Conservation (phyloP, 2,797 vertebrate genomes). For the Petrocephalus schoutedeni region DNA sequence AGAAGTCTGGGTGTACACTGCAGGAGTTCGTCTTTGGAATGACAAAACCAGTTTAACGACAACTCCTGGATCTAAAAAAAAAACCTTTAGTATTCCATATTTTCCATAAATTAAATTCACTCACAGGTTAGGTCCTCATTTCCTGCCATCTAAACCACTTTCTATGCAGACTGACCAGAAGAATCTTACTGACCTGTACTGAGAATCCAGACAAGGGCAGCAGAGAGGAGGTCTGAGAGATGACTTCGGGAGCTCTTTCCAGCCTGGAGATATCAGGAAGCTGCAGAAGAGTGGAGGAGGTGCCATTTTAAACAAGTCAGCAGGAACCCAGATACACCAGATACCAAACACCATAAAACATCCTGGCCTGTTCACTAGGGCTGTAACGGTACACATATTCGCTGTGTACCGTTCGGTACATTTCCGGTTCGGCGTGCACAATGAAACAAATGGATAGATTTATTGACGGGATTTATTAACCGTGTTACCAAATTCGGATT, state of each 20-base stretch:
- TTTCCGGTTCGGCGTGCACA: background rate
- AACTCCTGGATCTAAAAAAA: no score
- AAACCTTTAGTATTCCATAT: no score
- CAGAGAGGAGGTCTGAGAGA: conserved; percentile 79
- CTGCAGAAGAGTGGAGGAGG: conserved; percentile 40
- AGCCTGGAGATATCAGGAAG: conserved; percentile 79
- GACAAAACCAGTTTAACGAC: no score
- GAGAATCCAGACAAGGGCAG: conserved; percentile 85
- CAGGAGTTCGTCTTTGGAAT: no score
- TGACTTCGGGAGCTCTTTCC: conserved; percentile 79
- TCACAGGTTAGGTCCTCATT: no score
- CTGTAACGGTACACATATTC: background rate
- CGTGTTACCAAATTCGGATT: background rate
- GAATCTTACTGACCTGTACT: conserved; percentile 75
- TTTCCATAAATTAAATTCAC: no score
- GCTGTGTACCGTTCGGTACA: background rate
- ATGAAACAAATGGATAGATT: background rate
- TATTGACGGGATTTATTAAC: background rate
- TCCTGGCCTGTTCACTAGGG: background rate
- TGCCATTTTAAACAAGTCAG: background rate
- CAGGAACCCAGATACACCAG: background rate
- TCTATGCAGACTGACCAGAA: background rate
- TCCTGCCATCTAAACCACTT: no score
- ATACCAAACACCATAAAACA: background rate
- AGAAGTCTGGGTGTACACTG: no score